These are phyloP conservation scores for Cyprinodon variegatus DNA, from an alignment of 2,113 vertebrate genomes.

Conservation along the genomic window DNA sequence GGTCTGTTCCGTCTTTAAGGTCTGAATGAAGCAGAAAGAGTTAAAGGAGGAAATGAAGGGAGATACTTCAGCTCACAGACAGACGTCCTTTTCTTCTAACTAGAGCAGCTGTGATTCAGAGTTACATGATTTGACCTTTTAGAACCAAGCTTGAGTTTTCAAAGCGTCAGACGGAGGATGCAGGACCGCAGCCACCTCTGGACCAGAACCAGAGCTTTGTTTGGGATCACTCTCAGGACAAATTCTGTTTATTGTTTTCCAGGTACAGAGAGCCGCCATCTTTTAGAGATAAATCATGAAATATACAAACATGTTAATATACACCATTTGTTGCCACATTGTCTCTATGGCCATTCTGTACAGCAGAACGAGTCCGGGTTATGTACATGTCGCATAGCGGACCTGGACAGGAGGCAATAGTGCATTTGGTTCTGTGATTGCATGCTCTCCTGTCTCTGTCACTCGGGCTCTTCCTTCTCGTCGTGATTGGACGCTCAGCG, in stretches of 20 bases:
- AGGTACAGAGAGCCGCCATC: slow-evolving; percentile 46
- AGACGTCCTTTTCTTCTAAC: not conserved
- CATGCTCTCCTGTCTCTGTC: slow-evolving; percentile 61
- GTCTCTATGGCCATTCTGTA: slow-evolving; percentile 90
- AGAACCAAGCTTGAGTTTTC: too few species aligned
- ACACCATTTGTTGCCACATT: slow-evolving; percentile 36
- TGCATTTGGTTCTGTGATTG: slow-evolving; percentile 84
- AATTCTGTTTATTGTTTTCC: not conserved
- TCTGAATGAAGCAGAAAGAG: not conserved
- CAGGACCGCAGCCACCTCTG: not conserved
- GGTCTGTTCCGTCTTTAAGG: not conserved
- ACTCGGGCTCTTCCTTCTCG: slow-evolving; percentile 38
- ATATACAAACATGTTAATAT: slow-evolving; percentile 49
- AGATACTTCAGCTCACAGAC: too few species aligned
- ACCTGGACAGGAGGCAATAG: slow-evolving; percentile 82
- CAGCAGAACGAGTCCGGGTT: slow-evolving; percentile 79
- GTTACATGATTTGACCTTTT: not conserved
- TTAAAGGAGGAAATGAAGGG: not conserved
- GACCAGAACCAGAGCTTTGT: not conserved
- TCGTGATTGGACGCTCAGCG: slow-evolving; percentile 82
- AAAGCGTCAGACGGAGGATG: too few species aligned
- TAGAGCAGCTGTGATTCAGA: not conserved
- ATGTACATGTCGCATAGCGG: slow-evolving; percentile 80
- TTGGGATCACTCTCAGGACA: not conserved
- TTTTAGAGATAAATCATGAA: slow-evolving; percentile 38